These are phyloP conservation scores for Cyprinus carpio DNA, from an alignment of 2,113 vertebrate genomes.

Conservation along the genomic window DNA sequence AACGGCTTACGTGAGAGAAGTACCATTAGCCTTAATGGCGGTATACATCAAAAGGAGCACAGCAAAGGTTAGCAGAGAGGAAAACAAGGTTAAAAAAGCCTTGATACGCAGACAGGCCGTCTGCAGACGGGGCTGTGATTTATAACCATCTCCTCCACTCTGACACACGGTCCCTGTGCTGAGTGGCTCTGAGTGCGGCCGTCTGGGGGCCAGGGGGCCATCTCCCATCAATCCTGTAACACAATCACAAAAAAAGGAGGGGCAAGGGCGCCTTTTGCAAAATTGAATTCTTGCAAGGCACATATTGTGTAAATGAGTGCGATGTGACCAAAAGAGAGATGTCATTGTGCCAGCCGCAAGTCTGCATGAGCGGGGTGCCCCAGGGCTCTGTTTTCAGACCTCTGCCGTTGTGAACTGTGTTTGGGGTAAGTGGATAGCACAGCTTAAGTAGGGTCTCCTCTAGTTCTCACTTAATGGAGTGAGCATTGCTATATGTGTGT, in stretches of 20 bases:
- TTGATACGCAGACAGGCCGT: conserved; percentile 75
- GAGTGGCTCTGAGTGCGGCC: conserved; percentile 74
- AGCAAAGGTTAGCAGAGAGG: conserved; percentile 75
- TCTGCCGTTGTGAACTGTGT: conserved; percentile 54
- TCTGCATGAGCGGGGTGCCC: conserved; percentile 35
- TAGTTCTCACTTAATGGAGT: conserved; percentile 91
- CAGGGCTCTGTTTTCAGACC: conserved; percentile 47
- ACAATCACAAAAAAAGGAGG: conserved; percentile 60
- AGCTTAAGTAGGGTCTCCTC: conserved; percentile 80
- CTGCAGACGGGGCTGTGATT: conserved; percentile 71
- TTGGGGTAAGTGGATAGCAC: conserved; percentile 78
- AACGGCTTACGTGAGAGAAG: conserved; percentile 85
- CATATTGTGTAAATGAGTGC: conserved; percentile 55
- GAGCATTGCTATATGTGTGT: conserved; percentile 59
- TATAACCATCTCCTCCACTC: conserved; percentile 77
- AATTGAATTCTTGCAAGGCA: conserved; percentile 64
- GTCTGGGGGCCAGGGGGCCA: conserved; percentile 65
- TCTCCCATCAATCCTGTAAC: conserved; percentile 58
- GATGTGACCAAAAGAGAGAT: conserved; percentile 45
- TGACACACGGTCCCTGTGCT: conserved; percentile 73
- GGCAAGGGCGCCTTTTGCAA: conserved; percentile 41
- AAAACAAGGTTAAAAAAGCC: conserved; percentile 63
- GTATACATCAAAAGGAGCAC: conserved; percentile 67
- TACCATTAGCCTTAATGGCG: conserved; percentile 84
- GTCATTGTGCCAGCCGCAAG: conserved; percentile 38